These are phyloP conservation scores for Aelia acuminata DNA, from an alignment of 2,888 invertebrate genomes.

Conservation along the genomic window DNA sequence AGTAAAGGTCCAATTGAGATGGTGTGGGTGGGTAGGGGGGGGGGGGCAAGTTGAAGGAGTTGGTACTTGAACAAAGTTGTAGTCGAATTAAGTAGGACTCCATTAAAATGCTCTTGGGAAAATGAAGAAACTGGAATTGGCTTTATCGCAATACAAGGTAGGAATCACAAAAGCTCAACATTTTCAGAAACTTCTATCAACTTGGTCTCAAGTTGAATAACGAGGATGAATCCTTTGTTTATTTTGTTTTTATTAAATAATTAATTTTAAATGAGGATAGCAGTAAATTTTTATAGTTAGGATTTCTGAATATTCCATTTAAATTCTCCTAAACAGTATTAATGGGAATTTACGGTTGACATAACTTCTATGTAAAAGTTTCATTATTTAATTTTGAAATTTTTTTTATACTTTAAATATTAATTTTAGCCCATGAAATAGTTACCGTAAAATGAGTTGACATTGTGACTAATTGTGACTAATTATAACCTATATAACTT, in stretches of 20 bases:
- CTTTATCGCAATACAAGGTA: neutral
- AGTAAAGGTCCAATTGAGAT: too few relatives aligned
- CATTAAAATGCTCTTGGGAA: conserved; percentile 25
- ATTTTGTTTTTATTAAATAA: neutral
- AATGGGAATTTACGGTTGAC: too few relatives aligned
- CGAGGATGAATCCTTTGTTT: neutral
- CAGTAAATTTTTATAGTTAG: neutral
- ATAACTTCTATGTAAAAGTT: too few relatives aligned
- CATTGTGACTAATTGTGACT: too few relatives aligned
- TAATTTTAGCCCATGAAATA: too few relatives aligned
- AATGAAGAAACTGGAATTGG: conserved; percentile 34
- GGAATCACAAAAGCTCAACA: conserved; percentile 26
- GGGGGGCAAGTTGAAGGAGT: conserved; percentile 16
- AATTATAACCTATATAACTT: too few relatives aligned
- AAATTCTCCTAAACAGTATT: neutral
- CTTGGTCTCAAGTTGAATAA: neutral
- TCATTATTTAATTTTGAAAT: too few relatives aligned
- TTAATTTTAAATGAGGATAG: neutral
- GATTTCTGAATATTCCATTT: neutral
- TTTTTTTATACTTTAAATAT: too few relatives aligned
- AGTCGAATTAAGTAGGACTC: conserved; percentile 27
- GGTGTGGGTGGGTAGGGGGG: neutral
- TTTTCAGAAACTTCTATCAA: conserved; percentile 22
- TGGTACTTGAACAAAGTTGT: conserved; percentile 46
- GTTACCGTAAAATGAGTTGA: too few relatives aligned